These are phyloP conservation scores for Silurus aristotelis DNA, from an alignment of 2,797 vertebrate genomes.

Conservation along the genomic window DNA sequence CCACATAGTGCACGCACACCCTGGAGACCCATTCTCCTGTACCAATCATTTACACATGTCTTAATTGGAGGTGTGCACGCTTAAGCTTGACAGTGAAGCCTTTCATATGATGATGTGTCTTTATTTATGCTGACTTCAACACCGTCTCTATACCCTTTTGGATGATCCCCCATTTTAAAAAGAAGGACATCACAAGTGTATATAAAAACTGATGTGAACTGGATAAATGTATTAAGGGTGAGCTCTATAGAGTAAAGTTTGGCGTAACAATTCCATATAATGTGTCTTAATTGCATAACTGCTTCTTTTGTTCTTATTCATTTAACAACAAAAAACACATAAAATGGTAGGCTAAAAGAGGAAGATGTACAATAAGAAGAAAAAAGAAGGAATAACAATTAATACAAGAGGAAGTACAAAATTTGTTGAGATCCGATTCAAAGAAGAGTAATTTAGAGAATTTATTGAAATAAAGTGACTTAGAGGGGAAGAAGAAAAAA, in stretches of 20 bases:
- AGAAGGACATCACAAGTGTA: not conserved
- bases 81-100: slow-evolving; percentile 14
- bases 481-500: slow-evolving; percentile 42
- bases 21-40: slow-evolving; percentile 29
- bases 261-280: not conserved
- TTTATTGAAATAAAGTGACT: slow-evolving; percentile 47
- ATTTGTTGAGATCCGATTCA: slow-evolving; percentile 42
- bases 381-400: slow-evolving; percentile 49
- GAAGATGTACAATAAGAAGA: slow-evolving; percentile 39
- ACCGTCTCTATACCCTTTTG: slow-evolving; percentile 3
- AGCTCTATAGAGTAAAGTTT: not conserved
- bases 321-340: not conserved
- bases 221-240: not conserved
- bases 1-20: slow-evolving; percentile 33
- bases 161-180: slow-evolving; percentile 17
- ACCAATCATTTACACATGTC: slow-evolving; percentile 27
- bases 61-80: slow-evolving; percentile 37
- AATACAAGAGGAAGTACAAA: slow-evolving; percentile 47
- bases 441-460: slow-evolving; percentile 50
- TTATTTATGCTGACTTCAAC: slow-evolving; percentile 35
- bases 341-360: slow-evolving; percentile 31
- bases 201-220: not conserved
- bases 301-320: not conserved
- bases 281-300: not conserved
- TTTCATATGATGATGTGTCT: slow-evolving; percentile 27